Evolutionary conservation across 2,888 invertebrate species (phyloP).

Genomic region (Drosophila picticornis): DNA sequence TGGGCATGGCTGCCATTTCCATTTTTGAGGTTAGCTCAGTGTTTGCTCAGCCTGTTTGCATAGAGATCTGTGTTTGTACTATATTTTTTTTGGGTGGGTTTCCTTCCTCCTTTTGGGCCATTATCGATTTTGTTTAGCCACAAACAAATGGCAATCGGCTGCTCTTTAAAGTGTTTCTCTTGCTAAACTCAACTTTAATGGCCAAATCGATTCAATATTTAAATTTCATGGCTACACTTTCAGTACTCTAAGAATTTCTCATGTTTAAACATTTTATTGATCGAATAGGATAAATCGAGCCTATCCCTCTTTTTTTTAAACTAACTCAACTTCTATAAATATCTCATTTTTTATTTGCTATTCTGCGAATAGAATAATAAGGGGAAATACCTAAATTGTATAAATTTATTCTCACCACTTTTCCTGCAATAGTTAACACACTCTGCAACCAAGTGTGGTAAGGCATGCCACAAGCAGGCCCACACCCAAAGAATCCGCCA

Average conservation of each 20-base stretch:
- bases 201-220: not conserved
- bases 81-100: constrained; percentile 31
- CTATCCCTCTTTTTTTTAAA: not conserved
- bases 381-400: not conserved
- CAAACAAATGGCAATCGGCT: constrained; percentile 16
- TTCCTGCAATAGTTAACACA: not conserved
- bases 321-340: too few relatives aligned
- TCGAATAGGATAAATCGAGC: not conserved
- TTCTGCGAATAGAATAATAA: not conserved
- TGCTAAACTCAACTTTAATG: not conserved
- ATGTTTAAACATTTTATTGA: not conserved
- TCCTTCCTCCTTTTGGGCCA: constrained; percentile 12
- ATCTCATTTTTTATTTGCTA: not conserved
- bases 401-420: not conserved
- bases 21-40: constrained; percentile 39
- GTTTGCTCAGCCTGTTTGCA: constrained; percentile 54
- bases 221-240: not conserved
- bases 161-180: constrained; percentile 25
- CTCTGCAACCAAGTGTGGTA: not conserved
- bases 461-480: constrained; percentile 21
- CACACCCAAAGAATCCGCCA: constrained; percentile 33
- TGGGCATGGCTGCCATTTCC: constrained; percentile 53
- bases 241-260: not conserved
- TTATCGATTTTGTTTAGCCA: constrained; percentile 56
- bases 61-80: constrained; percentile 48